These are phyloP conservation scores for mouse (Mus musculus) DNA, from an alignment of 2,113 vertebrate genomes.

Conservation along the genomic window GRCm39 chr12:69739001-69739500, in stretches of 20 bases:
- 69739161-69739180: constrained; percentile 93
- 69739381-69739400: not conserved
- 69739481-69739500: not conserved
- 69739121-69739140: constrained; percentile 98
- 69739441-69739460: not conserved
- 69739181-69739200: constrained; percentile 91
- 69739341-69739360: constrained; percentile 20
- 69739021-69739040: constrained; percentile 28
- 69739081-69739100: constrained; percentile 90
- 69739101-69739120: constrained; percentile 92
- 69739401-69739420: not conserved
- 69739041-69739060: not conserved
- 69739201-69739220: constrained; percentile 98
- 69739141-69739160: constrained; percentile 97
- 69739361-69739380: not conserved
- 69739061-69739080: constrained; percentile 83
- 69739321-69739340: constrained; percentile 46
- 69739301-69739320: not conserved
- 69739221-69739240: constrained; percentile 91
- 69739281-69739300: constrained; percentile 7
- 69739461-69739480: not conserved
- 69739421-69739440: not conserved
- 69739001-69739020: not conserved
- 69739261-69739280: constrained; percentile 90
- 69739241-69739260: constrained; percentile 97